Evolutionary conservation across 2,113 vertebrate species (phyloP).

Genomic region (Pluvianellus socialis): DNA sequence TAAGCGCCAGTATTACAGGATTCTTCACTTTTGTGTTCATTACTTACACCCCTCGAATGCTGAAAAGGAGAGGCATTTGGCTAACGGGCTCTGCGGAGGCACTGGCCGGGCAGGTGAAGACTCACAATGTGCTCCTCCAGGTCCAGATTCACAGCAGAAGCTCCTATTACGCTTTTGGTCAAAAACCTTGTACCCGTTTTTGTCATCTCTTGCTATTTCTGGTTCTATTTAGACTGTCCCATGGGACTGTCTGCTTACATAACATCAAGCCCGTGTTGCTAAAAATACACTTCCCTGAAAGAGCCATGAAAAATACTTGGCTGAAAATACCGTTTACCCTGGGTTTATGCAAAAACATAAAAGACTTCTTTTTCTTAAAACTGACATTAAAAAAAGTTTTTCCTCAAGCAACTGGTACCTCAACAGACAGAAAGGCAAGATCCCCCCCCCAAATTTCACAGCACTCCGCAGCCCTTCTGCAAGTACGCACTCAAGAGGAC

Average conservation of each 20-base stretch:
- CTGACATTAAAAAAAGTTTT: not conserved
- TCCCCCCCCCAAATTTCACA: not conserved
- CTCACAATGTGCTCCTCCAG: not conserved
- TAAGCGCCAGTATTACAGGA: not conserved
- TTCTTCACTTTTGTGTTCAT: not conserved
- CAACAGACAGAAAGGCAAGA: not conserved
- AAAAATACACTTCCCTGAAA: constrained; percentile 71
- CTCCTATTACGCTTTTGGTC: not conserved
- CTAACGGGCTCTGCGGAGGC: not conserved
- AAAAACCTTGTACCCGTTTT: constrained; percentile 6
- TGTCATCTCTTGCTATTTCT: constrained; percentile 54
- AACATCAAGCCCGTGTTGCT: constrained; percentile 42
- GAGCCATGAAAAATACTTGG: constrained; percentile 12
- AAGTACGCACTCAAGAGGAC: not conserved
- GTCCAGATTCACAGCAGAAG: not conserved
- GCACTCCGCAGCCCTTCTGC: not conserved
- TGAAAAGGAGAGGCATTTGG: not conserved
- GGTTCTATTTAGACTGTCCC: constrained; percentile 66
- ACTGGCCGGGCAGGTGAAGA: not conserved
- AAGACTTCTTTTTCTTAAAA: not conserved
- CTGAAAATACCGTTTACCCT: constrained; percentile 5
- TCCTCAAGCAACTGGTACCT: not conserved
- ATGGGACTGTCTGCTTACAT: constrained; percentile 58
- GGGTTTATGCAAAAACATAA: not conserved
- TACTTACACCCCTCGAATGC: not conserved